These are phyloP conservation scores for Melikaiella ostensackeni DNA, from an alignment of 2,888 invertebrate genomes.

Conservation along the genomic window DNA sequence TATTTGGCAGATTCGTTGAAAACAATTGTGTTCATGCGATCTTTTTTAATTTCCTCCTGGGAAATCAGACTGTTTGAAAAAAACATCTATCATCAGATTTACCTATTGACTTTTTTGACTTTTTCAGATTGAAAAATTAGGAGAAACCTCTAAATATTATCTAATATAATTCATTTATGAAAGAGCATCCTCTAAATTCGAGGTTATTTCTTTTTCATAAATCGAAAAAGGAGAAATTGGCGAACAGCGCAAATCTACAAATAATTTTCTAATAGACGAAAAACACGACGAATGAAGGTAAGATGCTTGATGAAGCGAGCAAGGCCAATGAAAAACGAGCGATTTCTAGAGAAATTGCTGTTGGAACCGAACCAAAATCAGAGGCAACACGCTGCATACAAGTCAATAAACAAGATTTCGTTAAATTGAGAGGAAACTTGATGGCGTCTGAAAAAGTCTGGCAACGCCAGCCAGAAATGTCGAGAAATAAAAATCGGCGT, in stretches of 20 bases:
- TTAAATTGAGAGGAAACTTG: conserved; percentile 29
- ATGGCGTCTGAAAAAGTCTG: conserved; percentile 13
- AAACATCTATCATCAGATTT: too few species aligned
- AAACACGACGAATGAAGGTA: not conserved
- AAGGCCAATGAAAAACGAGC: conserved; percentile 42
- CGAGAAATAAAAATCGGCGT: conserved; percentile 21
- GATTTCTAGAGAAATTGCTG: conserved; percentile 42
- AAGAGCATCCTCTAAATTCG: too few species aligned
- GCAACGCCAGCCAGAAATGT: conserved; percentile 32
- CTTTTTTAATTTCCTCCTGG: too few species aligned
- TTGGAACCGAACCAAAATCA: conserved; percentile 54
- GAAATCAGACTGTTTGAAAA: too few species aligned
- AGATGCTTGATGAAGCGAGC: conserved; percentile 27
- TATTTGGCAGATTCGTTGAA: too few species aligned
- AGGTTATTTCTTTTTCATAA: too few species aligned
- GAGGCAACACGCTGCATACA: conserved; percentile 18
- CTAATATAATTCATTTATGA: not conserved
- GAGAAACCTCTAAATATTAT: too few species aligned
- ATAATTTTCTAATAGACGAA: conserved; percentile 1
- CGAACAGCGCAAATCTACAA: not conserved
- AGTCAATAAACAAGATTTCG: conserved; percentile 38
- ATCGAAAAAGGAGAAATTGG: too few species aligned
- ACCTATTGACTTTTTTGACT: too few species aligned
- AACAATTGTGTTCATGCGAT: too few species aligned
- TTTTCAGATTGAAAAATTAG: too few species aligned